Evolutionary conservation across 2,888 invertebrate species (phyloP), one percentile per base, ranked within the genome.

Genomic region (Rotaria sp.): DNA sequence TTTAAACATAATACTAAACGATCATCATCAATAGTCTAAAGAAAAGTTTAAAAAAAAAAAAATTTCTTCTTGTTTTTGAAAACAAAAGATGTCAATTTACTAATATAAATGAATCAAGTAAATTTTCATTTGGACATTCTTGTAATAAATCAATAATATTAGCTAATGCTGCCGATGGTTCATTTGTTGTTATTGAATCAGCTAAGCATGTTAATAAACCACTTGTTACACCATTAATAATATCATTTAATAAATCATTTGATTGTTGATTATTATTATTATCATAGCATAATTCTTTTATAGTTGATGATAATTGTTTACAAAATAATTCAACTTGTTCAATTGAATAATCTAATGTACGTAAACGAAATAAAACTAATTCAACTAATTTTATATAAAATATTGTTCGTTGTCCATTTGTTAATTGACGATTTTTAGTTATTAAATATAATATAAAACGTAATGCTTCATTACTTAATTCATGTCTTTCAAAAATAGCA

Each of bases 11-110:
- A 15, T 24, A 80, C 4, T 15, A 80, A 45, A 38, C 80, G 45
- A 41, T 80, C 80, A n/a, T 80, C 80, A 45, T 80, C 80, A 18
- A 80, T 80, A 38, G 80, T 80, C 80, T 80, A 45, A 80, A 80
- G 7, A 67, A 21, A n/a, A n/a, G n/a, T n/a, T n/a, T n/a, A 2
- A 18, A 35, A 67, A 5, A 35, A 30, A 67, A 67, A 2, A 13
- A n/a, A 11, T 67, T 18, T 38, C 13, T 41, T 24, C 38, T 21
- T 5, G 38, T 35, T 21, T 74, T 38, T 21, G 15, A 35, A 38
- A 21, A 57, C 1, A 59, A 13, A 59, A 75, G 26, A 26, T 24
- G 26, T 74, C 1, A 18, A 7, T 1, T 41, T 80, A 80, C 80
- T 45, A 80, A 80, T 45, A 80, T 80, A 45, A 80, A 80, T n/a